phyloP scores from a whole-genome alignment of 2,113 vertebrate species.

The Orientallactaga bullata region DNA sequence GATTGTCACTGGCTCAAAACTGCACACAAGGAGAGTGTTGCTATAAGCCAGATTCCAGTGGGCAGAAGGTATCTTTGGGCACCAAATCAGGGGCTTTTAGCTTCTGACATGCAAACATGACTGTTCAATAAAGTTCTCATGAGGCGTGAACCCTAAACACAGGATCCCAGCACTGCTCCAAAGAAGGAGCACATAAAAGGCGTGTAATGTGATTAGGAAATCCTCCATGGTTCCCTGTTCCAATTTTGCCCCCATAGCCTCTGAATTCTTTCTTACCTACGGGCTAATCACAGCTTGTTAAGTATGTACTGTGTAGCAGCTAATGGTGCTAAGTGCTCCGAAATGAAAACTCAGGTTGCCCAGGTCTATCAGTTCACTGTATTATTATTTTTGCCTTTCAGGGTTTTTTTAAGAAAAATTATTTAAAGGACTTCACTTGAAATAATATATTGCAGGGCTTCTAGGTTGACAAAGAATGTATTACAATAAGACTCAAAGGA shows the following conservation, averaged over 20 bases:
- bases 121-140: neutral
- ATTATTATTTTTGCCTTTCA: too few relatives aligned
- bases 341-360: neutral
- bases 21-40: neutral
- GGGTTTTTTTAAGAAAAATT: too few relatives aligned
- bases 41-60: neutral
- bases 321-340: neutral
- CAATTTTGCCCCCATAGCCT: neutral
- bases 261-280: neutral
- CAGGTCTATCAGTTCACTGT: neutral
- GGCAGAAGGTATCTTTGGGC: neutral
- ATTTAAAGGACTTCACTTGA: too few relatives aligned
- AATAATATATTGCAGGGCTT: too few relatives aligned
- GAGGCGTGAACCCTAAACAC: neutral
- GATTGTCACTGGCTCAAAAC: neutral
- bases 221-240: neutral
- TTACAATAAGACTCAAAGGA: too few relatives aligned
- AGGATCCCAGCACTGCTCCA: neutral
- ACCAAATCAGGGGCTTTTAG: neutral
- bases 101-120: conserved; percentile 1
- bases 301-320: neutral
- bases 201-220: neutral
- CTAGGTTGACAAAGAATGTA: too few relatives aligned
- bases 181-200: neutral
- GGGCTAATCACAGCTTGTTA: neutral